phyloP scores from a whole-genome alignment of 2,113 vertebrate genomes.

The Lamprotornis superbus region DNA sequence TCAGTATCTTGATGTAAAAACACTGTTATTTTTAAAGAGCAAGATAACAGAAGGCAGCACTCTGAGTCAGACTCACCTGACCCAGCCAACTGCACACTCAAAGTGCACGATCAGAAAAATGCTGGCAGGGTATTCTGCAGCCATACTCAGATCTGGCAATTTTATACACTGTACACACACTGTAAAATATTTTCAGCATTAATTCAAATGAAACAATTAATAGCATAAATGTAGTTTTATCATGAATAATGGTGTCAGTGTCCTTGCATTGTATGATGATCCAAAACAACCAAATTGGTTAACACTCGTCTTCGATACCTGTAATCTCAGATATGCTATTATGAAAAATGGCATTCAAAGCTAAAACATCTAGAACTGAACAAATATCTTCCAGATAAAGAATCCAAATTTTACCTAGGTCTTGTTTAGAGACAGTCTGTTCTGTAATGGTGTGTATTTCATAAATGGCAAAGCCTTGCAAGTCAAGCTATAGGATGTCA shows the following conservation, averaged over 20 bases:
- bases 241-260: fast-evolving
- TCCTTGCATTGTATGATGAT: background rate
- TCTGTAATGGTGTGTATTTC: background rate
- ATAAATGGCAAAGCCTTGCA: background rate
- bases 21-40: background rate
- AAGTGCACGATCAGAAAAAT: background rate
- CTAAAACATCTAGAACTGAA: background rate
- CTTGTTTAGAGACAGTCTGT: background rate
- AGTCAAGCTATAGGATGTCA: background rate
- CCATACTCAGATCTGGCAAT: background rate
- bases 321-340: background rate
- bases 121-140: background rate
- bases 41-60: constrained; percentile 3
- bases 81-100: background rate
- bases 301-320: background rate
- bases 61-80: constrained; percentile 23
- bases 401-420: background rate
- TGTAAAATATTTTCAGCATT: background rate
- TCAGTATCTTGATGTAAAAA: background rate
- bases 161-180: background rate
- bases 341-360: background rate
- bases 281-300: background rate
- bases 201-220: background rate
- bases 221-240: background rate
- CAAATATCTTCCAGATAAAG: background rate